Conservation (phyloP, 2,888 invertebrate genomes). For the Macrophya annulata region DNA sequence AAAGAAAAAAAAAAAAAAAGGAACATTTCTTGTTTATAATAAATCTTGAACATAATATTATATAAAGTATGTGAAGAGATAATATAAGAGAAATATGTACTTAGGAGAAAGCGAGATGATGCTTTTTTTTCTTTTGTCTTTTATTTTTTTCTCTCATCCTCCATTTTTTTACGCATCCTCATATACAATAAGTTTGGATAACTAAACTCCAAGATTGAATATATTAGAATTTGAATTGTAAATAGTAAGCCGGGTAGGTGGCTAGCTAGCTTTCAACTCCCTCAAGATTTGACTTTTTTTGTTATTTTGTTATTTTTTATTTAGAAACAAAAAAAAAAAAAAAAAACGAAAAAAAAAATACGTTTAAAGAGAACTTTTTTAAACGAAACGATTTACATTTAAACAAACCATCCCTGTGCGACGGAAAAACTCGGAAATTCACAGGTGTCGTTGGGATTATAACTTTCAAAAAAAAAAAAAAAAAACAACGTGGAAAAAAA, state of each 20-base stretch:
- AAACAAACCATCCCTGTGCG: neutral
- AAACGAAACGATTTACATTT: constrained; percentile 15
- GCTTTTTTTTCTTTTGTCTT: neutral
- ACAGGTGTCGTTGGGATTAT: neutral
- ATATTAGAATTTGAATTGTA: constrained; percentile 75
- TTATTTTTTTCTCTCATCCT: neutral
- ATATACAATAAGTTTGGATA: constrained; percentile 64
- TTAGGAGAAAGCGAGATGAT: neutral
- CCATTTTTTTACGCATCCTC: neutral
- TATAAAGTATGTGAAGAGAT: neutral
- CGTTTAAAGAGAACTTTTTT: neutral
- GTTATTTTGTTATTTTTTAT: neutral
- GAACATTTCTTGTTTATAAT: neutral
- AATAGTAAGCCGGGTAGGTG: constrained; percentile 58
- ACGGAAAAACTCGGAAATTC: neutral
- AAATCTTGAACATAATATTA: neutral
- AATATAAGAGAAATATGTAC: neutral
- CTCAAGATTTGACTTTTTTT: constrained; percentile 5
- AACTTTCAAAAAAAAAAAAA: neutral
- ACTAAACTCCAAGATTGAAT: constrained; percentile 71
- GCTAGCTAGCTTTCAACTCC: neutral
- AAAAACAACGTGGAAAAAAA: too few species aligned
- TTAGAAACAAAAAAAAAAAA: too few species aligned
- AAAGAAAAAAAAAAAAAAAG: too few species aligned
- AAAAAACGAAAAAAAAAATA: neutral